Conservation (phyloP, 1,140 invertebrate species). For the Sycobia sp. region DNA sequence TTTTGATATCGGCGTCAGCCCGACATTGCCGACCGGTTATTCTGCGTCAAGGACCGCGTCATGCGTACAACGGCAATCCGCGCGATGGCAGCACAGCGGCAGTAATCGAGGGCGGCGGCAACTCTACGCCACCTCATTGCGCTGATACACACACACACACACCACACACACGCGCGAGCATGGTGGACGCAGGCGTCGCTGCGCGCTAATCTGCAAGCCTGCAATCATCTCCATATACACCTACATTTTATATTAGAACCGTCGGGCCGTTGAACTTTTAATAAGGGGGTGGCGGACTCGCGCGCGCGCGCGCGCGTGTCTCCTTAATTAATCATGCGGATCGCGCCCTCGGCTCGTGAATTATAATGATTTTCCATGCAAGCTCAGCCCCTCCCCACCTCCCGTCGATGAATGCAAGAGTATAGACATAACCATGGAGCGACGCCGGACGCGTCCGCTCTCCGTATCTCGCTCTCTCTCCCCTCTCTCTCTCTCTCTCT, state of each 20-base stretch:
- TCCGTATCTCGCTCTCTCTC: constrained; percentile 7
- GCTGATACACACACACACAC: no score
- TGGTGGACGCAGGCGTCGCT: neutral
- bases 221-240: no score
- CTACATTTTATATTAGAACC: no score
- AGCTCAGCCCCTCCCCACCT: neutral
- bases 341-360: neutral
- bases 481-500: neutral
- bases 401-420: neutral
- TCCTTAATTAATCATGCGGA: constrained; percentile 24
- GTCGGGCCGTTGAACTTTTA: constrained; percentile 25
- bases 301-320: constrained; percentile 5
- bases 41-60: no score
- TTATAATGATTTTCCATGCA: constrained; percentile 27
- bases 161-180: neutral
- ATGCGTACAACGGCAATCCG: no score
- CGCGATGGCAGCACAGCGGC: no score
- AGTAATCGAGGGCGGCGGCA: no score
- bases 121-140: no score
- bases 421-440: no score
- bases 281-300: constrained; percentile 16
- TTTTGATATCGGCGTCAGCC: no score
- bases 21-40: no score
- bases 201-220: neutral
- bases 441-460: neutral